Percentiles rank a stretch among this genome's conserved stretches.
These are phyloP conservation scores for Tragelaphus scriptus DNA, from an alignment of 2,113 vertebrate species.

Conservation along the genomic window DNA sequence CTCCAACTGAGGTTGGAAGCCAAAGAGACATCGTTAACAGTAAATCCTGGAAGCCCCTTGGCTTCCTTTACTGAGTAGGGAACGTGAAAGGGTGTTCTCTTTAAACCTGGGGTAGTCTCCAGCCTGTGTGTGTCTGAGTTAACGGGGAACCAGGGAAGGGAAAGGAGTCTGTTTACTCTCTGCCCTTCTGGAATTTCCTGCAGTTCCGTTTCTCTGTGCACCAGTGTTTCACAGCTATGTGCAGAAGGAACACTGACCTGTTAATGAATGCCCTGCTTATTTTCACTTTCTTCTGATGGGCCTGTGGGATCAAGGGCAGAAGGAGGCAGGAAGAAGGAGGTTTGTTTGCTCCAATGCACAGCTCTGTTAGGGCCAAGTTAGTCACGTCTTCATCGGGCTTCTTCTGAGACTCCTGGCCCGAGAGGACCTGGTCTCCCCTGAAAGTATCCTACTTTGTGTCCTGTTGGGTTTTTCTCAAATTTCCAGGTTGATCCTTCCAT, in stretches of 20 bases:
- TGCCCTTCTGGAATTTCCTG: conserved; percentile 60
- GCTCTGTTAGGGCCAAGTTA: background rate
- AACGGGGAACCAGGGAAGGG: background rate
- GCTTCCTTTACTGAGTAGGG: background rate
- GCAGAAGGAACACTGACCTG: conserved; percentile 21
- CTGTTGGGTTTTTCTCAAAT: background rate
- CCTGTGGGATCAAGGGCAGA: conserved; percentile 1
- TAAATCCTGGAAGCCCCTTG: conserved; percentile 27
- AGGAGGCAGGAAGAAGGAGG: conserved; percentile 29
- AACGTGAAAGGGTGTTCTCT: conserved; percentile 35
- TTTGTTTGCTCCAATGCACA: background rate
- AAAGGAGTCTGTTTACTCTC: conserved; percentile 37
- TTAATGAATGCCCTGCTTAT: conserved; percentile 61
- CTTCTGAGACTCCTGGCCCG: background rate
- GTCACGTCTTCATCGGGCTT: background rate
- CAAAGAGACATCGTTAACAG: background rate
- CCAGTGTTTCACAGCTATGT: conserved; percentile 31
- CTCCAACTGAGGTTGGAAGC: conserved; percentile 11
- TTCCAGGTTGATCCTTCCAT: background rate
- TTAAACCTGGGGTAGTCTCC: background rate
- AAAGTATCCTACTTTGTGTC: background rate
- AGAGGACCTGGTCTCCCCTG: background rate
- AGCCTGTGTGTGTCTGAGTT: conserved; percentile 37
- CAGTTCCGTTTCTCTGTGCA: background rate
- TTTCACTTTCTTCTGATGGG: conserved; percentile 41